A percentile compares a stretch with the other conserved stretches of the same genome.
These are phyloP conservation scores for Drosophila sechellia DNA, from an alignment of 1,140 invertebrate species.

Conservation along the genomic window DNA sequence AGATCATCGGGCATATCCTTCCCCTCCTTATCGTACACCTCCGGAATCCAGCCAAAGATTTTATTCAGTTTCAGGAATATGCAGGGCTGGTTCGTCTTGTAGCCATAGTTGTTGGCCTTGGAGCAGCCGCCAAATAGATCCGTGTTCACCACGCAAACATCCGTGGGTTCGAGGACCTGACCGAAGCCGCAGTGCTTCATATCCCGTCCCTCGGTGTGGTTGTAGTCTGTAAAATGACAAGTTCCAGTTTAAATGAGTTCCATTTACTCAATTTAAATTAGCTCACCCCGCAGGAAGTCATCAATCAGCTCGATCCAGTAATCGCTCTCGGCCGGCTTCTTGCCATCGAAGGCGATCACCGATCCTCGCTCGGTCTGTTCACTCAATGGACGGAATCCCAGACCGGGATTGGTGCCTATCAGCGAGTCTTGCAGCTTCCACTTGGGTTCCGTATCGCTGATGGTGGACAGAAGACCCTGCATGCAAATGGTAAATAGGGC, in stretches of 20 bases:
- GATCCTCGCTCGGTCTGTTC: slow-evolving; percentile 90
- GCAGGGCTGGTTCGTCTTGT: slow-evolving; percentile 90
- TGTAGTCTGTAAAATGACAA: slow-evolving; percentile 57
- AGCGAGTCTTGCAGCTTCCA: slow-evolving; percentile 90
- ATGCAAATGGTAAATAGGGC: slow-evolving; percentile 93
- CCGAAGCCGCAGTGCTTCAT: slow-evolving; percentile 89
- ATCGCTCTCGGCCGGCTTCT: slow-evolving; percentile 87
- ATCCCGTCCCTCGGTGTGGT: slow-evolving; percentile 87
- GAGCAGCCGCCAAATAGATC: slow-evolving; percentile 88
- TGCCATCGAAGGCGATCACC: slow-evolving; percentile 91
- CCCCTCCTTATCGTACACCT: slow-evolving; percentile 88
- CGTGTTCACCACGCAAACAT: slow-evolving; percentile 90
- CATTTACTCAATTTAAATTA: not conserved
- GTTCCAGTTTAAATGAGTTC: too few species aligned
- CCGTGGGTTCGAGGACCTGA: slow-evolving; percentile 85
- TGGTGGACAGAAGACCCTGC: slow-evolving; percentile 90
- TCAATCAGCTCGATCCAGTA: slow-evolving; percentile 89
- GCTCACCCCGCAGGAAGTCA: slow-evolving; percentile 90
- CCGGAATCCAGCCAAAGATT: slow-evolving; percentile 90
- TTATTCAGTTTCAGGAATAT: slow-evolving; percentile 95
- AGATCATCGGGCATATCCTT: slow-evolving; percentile 89
- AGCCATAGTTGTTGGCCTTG: slow-evolving; percentile 88
- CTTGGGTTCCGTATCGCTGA: slow-evolving; percentile 89
- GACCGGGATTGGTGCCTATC: slow-evolving; percentile 94
- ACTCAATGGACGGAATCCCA: slow-evolving; percentile 95